Percentiles rank a stretch among this genome's conserved stretches.
Conservation (phyloP, 2,113 vertebrate genomes). For the Anseranas semipalmata region DNA sequence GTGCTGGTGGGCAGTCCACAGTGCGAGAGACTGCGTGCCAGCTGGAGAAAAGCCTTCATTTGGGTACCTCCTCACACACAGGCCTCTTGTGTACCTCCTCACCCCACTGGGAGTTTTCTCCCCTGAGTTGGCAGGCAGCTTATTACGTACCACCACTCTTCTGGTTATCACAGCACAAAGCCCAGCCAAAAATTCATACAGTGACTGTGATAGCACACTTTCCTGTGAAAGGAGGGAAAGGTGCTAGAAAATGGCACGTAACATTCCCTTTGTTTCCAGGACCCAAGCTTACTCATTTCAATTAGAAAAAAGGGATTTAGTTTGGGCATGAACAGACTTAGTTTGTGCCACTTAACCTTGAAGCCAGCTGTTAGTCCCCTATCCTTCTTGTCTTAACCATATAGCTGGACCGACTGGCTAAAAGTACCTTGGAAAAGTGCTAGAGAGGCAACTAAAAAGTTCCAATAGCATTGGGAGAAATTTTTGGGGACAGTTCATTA, state of each 20-base stretch:
- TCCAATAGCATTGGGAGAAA: background rate
- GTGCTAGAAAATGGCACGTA: background rate
- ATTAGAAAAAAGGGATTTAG: background rate
- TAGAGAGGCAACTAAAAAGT: background rate
- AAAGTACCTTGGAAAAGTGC: background rate
- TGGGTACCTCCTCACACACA: background rate
- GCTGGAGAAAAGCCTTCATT: background rate
- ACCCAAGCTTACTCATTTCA: background rate
- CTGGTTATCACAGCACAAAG: background rate
- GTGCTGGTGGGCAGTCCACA: background rate
- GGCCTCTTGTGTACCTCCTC: background rate
- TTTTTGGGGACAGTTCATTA: background rate
- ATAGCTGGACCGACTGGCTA: background rate
- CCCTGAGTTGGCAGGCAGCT: background rate
- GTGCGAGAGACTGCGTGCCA: background rate
- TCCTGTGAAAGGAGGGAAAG: background rate
- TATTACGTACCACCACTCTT: background rate
- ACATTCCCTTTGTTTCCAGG: background rate
- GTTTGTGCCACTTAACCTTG: background rate
- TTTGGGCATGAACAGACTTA: background rate
- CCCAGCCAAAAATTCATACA: background rate
- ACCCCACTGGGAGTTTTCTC: slow-evolving; percentile 13
- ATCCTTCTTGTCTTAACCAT: background rate
- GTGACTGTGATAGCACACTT: background rate
- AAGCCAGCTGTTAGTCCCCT: background rate